A percentile compares a stretch with the other conserved stretches of the same genome.
These are phyloP conservation scores for Ginglymostoma cirratum DNA, from an alignment of 2,113 vertebrate genomes.

Conservation along the genomic window DNA sequence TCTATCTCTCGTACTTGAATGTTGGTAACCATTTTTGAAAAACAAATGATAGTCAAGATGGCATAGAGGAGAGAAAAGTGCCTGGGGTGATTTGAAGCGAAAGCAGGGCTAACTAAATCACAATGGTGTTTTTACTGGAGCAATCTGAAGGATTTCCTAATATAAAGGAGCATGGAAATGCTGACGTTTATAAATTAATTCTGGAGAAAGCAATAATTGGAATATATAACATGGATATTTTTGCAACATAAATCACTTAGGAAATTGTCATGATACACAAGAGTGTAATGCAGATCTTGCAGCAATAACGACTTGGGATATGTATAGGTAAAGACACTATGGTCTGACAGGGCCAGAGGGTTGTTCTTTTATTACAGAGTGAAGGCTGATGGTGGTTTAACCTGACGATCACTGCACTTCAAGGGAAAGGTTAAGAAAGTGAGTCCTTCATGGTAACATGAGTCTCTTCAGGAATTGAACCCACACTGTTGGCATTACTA, in stretches of 20 bases:
- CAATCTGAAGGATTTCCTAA: background rate
- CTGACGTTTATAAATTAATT: background rate
- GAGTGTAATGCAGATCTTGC: background rate
- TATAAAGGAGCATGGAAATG: background rate
- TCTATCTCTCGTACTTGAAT: background rate
- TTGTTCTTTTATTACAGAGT: too few relatives aligned
- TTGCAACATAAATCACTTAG: background rate
- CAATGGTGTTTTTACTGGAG: background rate
- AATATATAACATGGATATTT: background rate
- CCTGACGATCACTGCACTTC: too few relatives aligned
- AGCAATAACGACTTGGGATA: background rate
- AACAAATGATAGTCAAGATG: background rate
- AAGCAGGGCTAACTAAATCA: background rate
- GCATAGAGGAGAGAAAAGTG: background rate
- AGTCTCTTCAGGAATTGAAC: too few relatives aligned
- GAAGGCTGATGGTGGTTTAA: too few relatives aligned
- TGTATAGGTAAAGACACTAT: too few relatives aligned
- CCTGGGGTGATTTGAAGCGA: background rate
- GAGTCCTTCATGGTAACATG: too few relatives aligned
- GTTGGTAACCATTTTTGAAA: background rate
- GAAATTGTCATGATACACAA: background rate
- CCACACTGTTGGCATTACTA: too few relatives aligned
- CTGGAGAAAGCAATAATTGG: background rate
- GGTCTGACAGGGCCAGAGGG: too few relatives aligned
- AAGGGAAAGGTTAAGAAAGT: too few relatives aligned